Evolutionary conservation across 2,888 invertebrate genomes (phyloP), one percentile per base, ranked within the genome.

Genomic region (Polietes domitor): DNA sequence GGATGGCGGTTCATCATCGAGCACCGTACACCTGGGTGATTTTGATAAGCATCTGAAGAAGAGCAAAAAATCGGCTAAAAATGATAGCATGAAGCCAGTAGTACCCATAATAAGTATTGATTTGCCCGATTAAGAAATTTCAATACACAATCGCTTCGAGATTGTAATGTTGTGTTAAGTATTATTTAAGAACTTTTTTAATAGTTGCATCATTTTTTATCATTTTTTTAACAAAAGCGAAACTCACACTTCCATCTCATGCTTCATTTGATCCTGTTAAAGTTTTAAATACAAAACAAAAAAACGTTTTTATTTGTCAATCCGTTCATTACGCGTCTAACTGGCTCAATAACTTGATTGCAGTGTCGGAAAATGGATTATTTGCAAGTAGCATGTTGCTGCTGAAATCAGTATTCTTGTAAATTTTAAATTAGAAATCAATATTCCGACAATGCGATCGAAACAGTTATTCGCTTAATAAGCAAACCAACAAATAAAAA

Each of bases 61-160:
- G 88, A 94, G 93, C 75, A 94, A 94, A 86, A 96, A 95, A 90
- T 94, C 94, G 87, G 90, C 96, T 92, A 96, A 96, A 90, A 95
- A 95, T 87, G 97, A 97, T 92, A 93, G 95, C 80, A 93, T 96
- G 92, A 97, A 97, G 92, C 97, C 97, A 82, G 96, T 97, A 86
- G 95, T 97, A 93, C 97, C 97, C 89, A 96, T 97, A 87, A 94
- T 97, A 79, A 96, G 96, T 88, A 97, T 98, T 92, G 97, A 98
- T 91, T 95, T 97, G 94, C 98, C 98, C 47, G 98, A 98, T 94
- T 97, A 95, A 96, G 15, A 53, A 10, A 37, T 37, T 10, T 37
- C 21, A 17, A 50, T 1, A 70, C 28, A 47, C 21, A 58, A 28
- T 12, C 6, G 21, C 5, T 32, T 12, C 12, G 19, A 6, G 28